Evolutionary conservation across 2,888 invertebrate species (phyloP), one percentile per base, ranked within the genome.

Genomic region (Cataglyphis livida): DNA sequence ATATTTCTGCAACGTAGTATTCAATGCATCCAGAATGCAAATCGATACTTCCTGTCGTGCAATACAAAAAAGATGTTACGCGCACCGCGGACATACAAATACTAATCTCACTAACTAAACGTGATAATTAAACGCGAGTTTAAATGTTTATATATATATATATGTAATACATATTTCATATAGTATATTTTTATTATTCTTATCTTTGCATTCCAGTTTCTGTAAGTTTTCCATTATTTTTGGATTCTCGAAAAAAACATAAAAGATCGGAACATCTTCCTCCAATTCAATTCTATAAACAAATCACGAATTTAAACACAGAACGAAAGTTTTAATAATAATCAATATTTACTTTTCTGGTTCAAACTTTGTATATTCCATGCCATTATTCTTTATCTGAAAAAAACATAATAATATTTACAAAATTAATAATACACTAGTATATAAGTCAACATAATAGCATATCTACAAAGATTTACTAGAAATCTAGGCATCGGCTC

Each of bases 191-290:
- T 51, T n/a, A 7, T n/a, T 7, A 51, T 51, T 51, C 87, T 87
- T 81, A 90, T 88, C 91, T 90, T 75, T 91, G 82, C 90, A 88
- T 57, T 91, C 90, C 12, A 91, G 62, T 74, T 75, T 88, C 2
- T 75, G 25, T 1, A 84, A 57, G 18, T 51, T 81, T 5, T 86
- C 81, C 15, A 66, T 59, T 25, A 81, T 84, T 51, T 75, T 90
- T 9, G 81, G 9, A 44, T 79, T 84, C n/a, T 89, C 86, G 71
- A 81, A 89, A 12, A 81, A 82, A 18, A 87, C 62, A 21, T 85
- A 66, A 83, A 91, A 85, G 6, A 81, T 21, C 2, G 84, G 82
- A 7, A 65, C 7, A 9, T 10, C 15, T 4, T 71, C n/a, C n/a
- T 59, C 54, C 6, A 59, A 68, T 10, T 82, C 15, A 48, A 68